Percentiles rank a stretch among this genome's conserved stretches.
phyloP scores from a whole-genome alignment of 2,888 invertebrate genomes.

The Hylaea fasciaria region DNA sequence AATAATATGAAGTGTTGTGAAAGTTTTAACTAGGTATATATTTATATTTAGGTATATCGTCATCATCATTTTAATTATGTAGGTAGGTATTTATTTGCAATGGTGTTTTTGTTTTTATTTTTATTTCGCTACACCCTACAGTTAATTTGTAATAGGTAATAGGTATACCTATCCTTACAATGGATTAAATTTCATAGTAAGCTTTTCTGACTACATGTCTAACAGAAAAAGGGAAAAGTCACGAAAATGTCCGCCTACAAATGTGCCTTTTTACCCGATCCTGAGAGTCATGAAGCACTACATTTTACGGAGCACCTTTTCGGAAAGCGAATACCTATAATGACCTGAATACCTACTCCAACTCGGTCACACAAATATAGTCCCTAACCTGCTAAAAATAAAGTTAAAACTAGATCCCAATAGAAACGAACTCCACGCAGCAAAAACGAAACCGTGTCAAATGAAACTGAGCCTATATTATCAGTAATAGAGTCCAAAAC shows the following conservation, averaged over 20 bases:
- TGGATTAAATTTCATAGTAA: too few species aligned
- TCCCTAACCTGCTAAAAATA: constrained; percentile 8
- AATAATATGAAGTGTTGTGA: too few species aligned
- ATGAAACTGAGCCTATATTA: constrained; percentile 5
- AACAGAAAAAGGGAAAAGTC: too few species aligned
- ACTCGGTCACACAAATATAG: constrained; percentile 5
- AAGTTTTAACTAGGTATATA: too few species aligned
- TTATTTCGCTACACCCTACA: too few species aligned
- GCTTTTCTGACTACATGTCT: too few species aligned
- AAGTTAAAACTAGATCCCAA: constrained; percentile 9
- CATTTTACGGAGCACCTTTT: constrained; percentile 29
- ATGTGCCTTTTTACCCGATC: constrained; percentile 8
- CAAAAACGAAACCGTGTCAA: neutral
- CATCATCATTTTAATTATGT: too few species aligned
- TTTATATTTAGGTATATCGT: too few species aligned
- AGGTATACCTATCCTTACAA: too few species aligned
- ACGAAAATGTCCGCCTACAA: neutral
- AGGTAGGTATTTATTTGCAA: too few species aligned
- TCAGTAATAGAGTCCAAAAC: constrained; percentile 1
- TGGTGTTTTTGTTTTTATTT: too few species aligned
- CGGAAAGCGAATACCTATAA: constrained; percentile 42
- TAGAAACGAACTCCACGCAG: neutral
- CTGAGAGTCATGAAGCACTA: constrained; percentile 20
- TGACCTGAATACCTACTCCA: constrained; percentile 43
- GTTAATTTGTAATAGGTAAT: too few species aligned